Evolutionary conservation across 2,888 invertebrate species (phyloP).

Genomic region (Cryptus armator): DNA sequence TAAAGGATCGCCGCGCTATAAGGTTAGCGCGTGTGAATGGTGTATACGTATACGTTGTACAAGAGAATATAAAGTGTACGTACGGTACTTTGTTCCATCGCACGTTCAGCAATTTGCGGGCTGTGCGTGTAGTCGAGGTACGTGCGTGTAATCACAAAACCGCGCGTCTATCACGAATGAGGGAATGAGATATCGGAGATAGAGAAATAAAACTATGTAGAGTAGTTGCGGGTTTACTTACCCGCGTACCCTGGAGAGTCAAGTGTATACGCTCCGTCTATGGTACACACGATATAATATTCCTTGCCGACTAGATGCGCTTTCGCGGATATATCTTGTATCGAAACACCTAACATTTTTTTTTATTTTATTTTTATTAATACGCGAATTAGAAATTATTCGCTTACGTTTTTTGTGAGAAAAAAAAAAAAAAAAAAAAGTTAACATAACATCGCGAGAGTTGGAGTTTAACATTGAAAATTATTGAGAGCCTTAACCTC

Average conservation of each 20-base stretch:
- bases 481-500: no score
- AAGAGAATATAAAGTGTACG: neutral
- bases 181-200: slow-evolving; percentile 11
- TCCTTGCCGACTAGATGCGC: neutral
- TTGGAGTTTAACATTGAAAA: no score
- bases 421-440: neutral
- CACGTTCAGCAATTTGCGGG: slow-evolving; percentile 47
- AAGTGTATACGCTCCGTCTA: slow-evolving; percentile 14
- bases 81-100: slow-evolving; percentile 52
- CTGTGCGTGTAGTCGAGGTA: slow-evolving; percentile 44
- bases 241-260: neutral
- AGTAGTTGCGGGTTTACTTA: slow-evolving; percentile 28
- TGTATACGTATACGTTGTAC: neutral
- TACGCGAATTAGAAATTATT: neutral
- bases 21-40: slow-evolving; percentile 15
- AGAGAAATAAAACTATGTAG: slow-evolving; percentile 13
- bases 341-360: neutral
- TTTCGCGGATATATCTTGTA: neutral
- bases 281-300: neutral
- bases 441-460: no score
- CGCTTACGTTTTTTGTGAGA: no score
- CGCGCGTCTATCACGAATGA: slow-evolving; percentile 48
- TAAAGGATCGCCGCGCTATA: slow-evolving; percentile 18
- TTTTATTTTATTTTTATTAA: neutral
- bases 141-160: slow-evolving; percentile 52